phyloP scores from a whole-genome alignment of 2,797 vertebrate genomes.

The Phoebastria nigripes region DNA sequence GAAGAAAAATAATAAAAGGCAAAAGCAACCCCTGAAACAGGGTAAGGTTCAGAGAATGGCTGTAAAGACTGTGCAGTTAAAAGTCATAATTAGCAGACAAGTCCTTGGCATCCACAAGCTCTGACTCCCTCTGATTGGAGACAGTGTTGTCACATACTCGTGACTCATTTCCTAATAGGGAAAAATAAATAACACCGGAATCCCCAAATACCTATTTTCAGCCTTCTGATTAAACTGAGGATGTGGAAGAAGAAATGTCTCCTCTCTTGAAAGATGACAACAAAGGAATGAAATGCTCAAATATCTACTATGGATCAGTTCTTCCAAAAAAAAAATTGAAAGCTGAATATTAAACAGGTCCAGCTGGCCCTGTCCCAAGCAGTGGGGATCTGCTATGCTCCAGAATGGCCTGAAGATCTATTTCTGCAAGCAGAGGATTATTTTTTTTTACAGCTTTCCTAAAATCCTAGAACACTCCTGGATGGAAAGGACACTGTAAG shows the following conservation, averaged over 20 bases:
- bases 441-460: background rate
- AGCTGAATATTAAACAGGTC: background rate
- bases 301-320: background rate
- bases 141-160: background rate
- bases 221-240: constrained; percentile 5
- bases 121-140: constrained; percentile 8
- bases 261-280: background rate
- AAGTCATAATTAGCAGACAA: background rate
- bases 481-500: background rate
- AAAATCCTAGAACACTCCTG: background rate
- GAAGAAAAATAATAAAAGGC: background rate
- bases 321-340: background rate
- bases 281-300: background rate
- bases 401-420: background rate
- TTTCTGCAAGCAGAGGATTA: background rate
- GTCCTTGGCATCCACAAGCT: constrained; percentile 1
- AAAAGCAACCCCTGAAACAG: background rate
- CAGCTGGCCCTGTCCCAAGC: background rate
- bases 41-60: background rate
- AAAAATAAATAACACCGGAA: constrained; percentile 26
- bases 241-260: background rate
- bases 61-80: background rate
- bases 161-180: constrained; percentile 53
- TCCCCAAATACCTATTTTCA: constrained; percentile 45
- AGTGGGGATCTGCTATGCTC: background rate